Base-by-base conservation (phyloP, 2,113 vertebrate species). In the Coreoperca whiteheadi region DNA sequence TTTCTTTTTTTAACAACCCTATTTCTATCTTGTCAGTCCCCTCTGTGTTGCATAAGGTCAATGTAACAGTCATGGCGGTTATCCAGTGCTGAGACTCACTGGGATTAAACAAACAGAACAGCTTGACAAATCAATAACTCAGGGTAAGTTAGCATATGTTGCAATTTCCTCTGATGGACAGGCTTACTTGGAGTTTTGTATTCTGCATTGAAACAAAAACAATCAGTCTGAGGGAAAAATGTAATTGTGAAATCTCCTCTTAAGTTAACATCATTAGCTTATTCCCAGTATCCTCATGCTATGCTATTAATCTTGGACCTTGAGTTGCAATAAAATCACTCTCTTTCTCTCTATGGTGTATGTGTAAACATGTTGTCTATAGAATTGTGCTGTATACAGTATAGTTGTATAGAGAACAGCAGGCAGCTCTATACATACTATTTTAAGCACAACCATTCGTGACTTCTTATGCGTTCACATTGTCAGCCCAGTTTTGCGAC, bases 91-190 rank as follows among this genome's bases (percentile, higher is more conserved):
- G 43, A 59, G 23, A 68, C 83, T 83, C 68, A 14, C 66, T 50
- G 73, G 32, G 57, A 71, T 71, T 23, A 74, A 87, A 86, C 66
- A 82, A 82, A 77, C 70, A 50, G 25, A 84, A 76, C 48, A 77
- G 28, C 69, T 70, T 51, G 67, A 66, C 30, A 88, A 85, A 90
- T 90, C 83, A 76, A 83, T 89, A 85, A 74, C 56, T 81, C 70
- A 70, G 76, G 61, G 32, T 59, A 81, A 61, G 72, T 64, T 43
- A 46, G 56, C 50, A 65, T 56, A 78, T 57, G 21, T 64, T 84
- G 18, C 25, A 70, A 57, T 50, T 77, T 87, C 39, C 51, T 79
- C 46, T 82, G 72, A 79, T 25, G 10, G 81, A 71, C 48, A 74
- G 28, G 3, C 48, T 70, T 32, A 14, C 43, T 30, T 30, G 12